Evolutionary conservation across 2,113 vertebrate genomes (phyloP), one percentile per base, ranked within the genome.

Genomic region (Sardina pilchardus): DNA sequence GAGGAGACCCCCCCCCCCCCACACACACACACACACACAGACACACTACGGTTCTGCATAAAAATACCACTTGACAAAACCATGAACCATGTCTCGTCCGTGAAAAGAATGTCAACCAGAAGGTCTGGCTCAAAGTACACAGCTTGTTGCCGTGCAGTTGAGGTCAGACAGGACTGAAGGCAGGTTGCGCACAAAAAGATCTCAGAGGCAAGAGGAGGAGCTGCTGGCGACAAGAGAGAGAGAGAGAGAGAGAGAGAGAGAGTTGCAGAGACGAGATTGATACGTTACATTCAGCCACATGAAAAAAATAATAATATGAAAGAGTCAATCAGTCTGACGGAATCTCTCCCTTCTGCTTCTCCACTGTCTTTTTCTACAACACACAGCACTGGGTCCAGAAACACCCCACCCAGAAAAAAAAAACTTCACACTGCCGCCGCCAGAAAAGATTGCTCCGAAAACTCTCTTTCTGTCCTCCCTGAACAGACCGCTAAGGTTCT

Each of bases 401-500:
- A 85, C 80, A 59, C 44, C 71, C 34, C 34, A 39, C 63, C 63
- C n/a, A n/a, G n/a, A n/a, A n/a, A 1, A 24, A 47, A 71, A 71
- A 71, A 71, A 71, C 71, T 17, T 78, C 30, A 4, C 14, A 17
- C 0, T 30, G 1, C 16, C 67, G 12, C 71, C 71, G 30, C 30
- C 30, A 36, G 14, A 75, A 71, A 78, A 78, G n/a, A 26, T 71
- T n/a, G 8, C 26, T 34, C 34, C 7, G 19, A 59, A 59, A 24
- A 59, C 53, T 78, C 10, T 78, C 30, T 3, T 16, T 78, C 71
- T 36, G 71, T 80, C 50, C 48, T 85, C 83, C 86, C 63, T 36
- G 56, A 47, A 47, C 56, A 81, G 63, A n/a, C 34, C 34, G 42
- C 39, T 26, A 83, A 71, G 67, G 14, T 78, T 10, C 43, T 75